These are phyloP conservation scores for Stegodyphus mimosarum DNA, from an alignment of 1,140 invertebrate genomes.

Conservation along the genomic window DNA sequence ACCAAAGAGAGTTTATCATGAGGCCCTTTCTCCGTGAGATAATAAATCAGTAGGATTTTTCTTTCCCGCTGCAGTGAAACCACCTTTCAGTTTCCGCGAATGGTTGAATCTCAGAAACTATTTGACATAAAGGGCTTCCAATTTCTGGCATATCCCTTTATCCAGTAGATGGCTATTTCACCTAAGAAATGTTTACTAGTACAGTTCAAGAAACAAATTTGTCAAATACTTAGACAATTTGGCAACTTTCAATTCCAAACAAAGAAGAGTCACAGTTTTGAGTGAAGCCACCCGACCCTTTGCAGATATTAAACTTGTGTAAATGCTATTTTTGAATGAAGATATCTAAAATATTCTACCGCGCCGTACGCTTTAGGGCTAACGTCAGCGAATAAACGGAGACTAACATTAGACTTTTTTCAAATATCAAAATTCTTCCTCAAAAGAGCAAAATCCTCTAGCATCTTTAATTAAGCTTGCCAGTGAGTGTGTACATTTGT, in stretches of 20 bases:
- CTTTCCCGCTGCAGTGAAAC: constrained; percentile 3
- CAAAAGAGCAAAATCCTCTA: too few species aligned
- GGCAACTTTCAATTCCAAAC: constrained; percentile 12
- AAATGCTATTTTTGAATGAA: not conserved
- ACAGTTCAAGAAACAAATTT: constrained; percentile 1
- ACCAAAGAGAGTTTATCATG: not conserved
- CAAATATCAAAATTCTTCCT: constrained; percentile 1
- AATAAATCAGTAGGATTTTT: constrained; percentile 2
- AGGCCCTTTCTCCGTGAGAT: not conserved
- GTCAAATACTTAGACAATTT: constrained; percentile 5
- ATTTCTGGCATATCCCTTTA: not conserved
- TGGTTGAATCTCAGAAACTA: constrained; percentile 3
- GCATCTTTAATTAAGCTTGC: too few species aligned
- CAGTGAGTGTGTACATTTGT: too few species aligned
- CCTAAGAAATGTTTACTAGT: not conserved
- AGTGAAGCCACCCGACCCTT: constrained; percentile 11
- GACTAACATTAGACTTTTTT: constrained; percentile 1
- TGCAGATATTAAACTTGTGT: not conserved
- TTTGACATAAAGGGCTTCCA: constrained; percentile 7
- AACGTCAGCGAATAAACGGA: constrained; percentile 53
- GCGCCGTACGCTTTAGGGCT: constrained; percentile 56
- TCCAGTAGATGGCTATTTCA: constrained; percentile 1
- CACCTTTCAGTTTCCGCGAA: not conserved
- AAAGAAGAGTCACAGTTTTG: constrained; percentile 1
- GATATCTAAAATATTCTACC: constrained; percentile 25